Base-by-base conservation (phyloP, 2,113 vertebrate genomes). In the Nannospalax galili region DNA sequence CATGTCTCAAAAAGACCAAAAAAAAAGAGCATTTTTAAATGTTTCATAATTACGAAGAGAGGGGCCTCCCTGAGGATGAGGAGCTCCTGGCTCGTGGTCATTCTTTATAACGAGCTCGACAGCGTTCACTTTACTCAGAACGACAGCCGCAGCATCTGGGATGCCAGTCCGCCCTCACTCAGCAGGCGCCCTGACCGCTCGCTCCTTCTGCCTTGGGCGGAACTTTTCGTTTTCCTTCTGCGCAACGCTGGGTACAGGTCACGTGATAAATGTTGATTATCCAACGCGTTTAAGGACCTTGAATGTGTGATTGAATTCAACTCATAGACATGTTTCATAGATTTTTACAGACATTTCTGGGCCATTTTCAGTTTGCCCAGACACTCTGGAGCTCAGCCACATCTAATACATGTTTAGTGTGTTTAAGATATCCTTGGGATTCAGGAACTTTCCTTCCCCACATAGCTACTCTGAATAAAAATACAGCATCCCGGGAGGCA, bases 361-460 rank as follows among this genome's bases (percentile, higher is more conserved):
- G n/a, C 62, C 88, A 82, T 69, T 91, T 88, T 84, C 81, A 78
- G 40, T 87, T 96, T 93, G 90, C 89, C 79, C 89, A 58, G 94
- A 74, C 3, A 8, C 56, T 92, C 24, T 79, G 79, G 24, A 87
- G 52, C 87, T 93, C 58, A 93, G 74, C 74, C 74, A 45, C 58
- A 82, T 86, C 79, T 87, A 80, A 93, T 73, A 48, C 37, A 95
- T 40, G 48, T 89, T 96, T 35, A 70, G 19, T 79, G 16, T 90
- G 70, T 37, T 96, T 96, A 80, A 93, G 58, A 48, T 91, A 80
- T 62, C 67, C 79, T 86, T 88, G 65, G 65, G 42, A 86, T 79
- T 14, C 22, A 45, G 7, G 20, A 81, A 30, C 22, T n/a, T 64
- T 84, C 79, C 45, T 84, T 88, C 56, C 52, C 86, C 75, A 26